Evolutionary conservation across 2,888 invertebrate genomes (phyloP), one percentile per base, ranked within the genome.

Genomic region (Lithophane ornitopus): DNA sequence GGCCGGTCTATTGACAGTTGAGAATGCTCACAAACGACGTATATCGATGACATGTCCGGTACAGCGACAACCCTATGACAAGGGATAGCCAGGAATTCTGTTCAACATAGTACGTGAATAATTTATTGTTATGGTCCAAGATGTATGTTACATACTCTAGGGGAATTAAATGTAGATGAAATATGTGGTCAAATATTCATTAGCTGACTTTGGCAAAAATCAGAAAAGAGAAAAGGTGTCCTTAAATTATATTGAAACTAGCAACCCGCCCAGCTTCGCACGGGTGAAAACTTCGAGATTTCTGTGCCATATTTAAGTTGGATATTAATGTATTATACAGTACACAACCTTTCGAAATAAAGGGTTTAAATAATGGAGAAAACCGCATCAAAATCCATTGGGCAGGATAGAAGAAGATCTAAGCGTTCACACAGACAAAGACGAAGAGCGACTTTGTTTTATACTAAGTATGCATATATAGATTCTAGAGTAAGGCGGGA

Each of bases 1-100:
- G 46, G n/a, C 44, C 14, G 46, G 44, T 49, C 61, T 26, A 73
- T 54, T 52, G 39, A 70, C 19, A 49, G 79, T 26, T 49, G 65
- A 69, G 65, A 61, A 44, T 56, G 39, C 58, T 75, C 52, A 52
- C n/a, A 26, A 72, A 28, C 39, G 52, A 62, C 46, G 28, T 46
- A 34, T 76, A 59, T 73, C 52, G 62, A 56, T 63, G 52, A 49
- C 12, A 49, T 34, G 76, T 80, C 59, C 69, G 67, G 66, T 8
- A 16, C 54, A 62, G 70, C 70, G 82, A 65, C 82, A 83, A 16
- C 83, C 85, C 83, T 78, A 56, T 56, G 85, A 70, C 85, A 58
- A 70, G 58, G 62, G 85, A 69, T 81, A 62, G 71, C 69, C 59
- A 62, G 61, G 59, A 62, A 54, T 54, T 49, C 68, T 70, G 71